phyloP scores from a whole-genome alignment of 2,113 vertebrate genomes.

The Dermatemys mawii region DNA sequence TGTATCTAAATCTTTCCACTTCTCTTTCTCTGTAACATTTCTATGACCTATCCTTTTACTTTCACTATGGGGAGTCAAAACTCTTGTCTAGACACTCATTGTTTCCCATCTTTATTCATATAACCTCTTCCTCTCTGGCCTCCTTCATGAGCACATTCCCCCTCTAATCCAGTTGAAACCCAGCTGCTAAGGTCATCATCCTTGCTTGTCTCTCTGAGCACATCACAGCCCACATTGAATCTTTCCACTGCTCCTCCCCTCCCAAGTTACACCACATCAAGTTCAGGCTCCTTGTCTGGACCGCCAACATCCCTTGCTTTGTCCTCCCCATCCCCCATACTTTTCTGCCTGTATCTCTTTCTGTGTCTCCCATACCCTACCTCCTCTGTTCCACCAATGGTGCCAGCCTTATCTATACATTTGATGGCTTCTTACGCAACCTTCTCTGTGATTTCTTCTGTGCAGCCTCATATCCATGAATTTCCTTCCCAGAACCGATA shows the following conservation, averaged over 20 bases:
- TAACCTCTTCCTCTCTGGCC: not conserved
- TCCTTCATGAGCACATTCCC: no score
- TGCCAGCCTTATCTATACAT: not conserved
- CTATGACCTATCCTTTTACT: no score
- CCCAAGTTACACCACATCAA: no score
- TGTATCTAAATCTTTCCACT: no score
- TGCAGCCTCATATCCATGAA: not conserved
- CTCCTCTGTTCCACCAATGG: not conserved
- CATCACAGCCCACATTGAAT: no score
- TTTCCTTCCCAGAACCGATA: not conserved
- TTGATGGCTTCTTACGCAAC: accelerated
- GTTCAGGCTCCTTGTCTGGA: not conserved
- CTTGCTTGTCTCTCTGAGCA: accelerated
- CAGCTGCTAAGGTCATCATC: not conserved
- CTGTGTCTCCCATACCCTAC: not conserved
- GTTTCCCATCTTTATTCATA: no score
- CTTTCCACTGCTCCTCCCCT: not conserved
- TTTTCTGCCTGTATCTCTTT: not conserved
- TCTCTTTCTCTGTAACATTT: no score
- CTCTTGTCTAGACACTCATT: no score
- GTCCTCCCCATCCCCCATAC: not conserved
- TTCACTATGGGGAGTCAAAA: no score
- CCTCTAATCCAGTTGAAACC: not conserved
- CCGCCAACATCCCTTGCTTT: not conserved
- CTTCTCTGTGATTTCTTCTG: not conserved